These are phyloP conservation scores for Myotis myotis DNA, from an alignment of 2,797 vertebrate genomes.

Conservation along the genomic window DNA sequence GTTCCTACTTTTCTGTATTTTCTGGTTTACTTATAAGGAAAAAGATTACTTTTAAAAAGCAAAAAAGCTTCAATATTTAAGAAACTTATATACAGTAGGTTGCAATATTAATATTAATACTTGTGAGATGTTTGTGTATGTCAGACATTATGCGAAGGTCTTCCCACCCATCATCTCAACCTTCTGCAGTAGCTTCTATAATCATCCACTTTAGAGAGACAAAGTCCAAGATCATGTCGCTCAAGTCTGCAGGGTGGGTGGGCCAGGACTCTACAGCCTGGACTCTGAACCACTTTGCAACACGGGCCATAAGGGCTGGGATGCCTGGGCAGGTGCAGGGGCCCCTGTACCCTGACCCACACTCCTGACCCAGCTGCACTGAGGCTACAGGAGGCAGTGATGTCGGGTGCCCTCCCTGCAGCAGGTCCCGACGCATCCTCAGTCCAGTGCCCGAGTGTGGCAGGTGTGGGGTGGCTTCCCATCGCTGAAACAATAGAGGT, in stretches of 20 bases:
- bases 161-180: no score
- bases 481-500: not conserved
- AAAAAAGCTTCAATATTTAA: not conserved
- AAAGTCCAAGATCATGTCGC: not conserved
- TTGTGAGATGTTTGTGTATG: not conserved
- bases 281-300: not conserved
- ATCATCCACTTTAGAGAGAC: not conserved
- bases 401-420: not conserved
- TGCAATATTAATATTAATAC: not conserved
- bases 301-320: not conserved
- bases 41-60: slow-evolving; percentile 1
- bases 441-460: not conserved
- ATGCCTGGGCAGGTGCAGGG: not conserved
- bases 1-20: not conserved
- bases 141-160: not conserved
- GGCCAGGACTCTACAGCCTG: not conserved
- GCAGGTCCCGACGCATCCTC: not conserved
- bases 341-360: not conserved
- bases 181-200: not conserved
- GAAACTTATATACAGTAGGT: not conserved
- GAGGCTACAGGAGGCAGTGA: not conserved
- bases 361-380: not conserved
- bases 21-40: not conserved
- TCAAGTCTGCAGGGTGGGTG: fast-evolving
- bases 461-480: not conserved